Evolutionary conservation across 2,888 invertebrate genomes (phyloP).

Genomic region (Macrophya alboannulata): DNA sequence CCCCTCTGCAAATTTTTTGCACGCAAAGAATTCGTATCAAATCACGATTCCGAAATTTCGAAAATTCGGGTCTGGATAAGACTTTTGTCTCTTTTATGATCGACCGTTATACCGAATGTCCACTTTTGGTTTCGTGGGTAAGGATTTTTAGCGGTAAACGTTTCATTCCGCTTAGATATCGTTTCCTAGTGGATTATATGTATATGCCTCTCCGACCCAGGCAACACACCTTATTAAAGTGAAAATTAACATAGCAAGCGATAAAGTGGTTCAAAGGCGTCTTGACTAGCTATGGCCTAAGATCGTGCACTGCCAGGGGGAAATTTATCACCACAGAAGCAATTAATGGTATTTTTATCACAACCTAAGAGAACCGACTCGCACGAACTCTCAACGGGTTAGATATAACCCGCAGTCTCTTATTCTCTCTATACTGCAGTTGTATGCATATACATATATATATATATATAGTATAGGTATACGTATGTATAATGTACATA

Average conservation of each 20-base stretch:
- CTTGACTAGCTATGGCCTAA: slow-evolving; percentile 54
- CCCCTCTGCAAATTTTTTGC: no score
- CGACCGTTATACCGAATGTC: no score
- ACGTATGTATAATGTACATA: neutral
- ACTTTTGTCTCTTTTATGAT: no score
- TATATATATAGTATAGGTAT: neutral
- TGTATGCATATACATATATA: neutral
- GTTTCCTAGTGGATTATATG: slow-evolving; percentile 3
- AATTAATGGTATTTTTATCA: slow-evolving; percentile 77
- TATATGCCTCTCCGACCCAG: neutral
- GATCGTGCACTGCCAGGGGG: slow-evolving; percentile 70
- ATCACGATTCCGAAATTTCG: no score
- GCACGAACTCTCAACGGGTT: slow-evolving; percentile 20
- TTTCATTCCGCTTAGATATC: neutral
- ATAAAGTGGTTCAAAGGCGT: slow-evolving; percentile 65
- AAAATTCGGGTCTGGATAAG: no score
- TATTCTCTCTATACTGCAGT: neutral
- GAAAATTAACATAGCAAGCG: slow-evolving; percentile 77
- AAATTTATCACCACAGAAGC: slow-evolving; percentile 79
- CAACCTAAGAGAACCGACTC: neutral
- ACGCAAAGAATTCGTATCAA: no score
- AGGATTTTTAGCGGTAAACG: neutral
- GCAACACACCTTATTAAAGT: slow-evolving; percentile 73
- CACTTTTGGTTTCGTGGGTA: neutral
- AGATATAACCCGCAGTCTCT: neutral